Evolutionary conservation across 2,888 invertebrate genomes (phyloP).

Genomic region (Sphecodes monilicornis): DNA sequence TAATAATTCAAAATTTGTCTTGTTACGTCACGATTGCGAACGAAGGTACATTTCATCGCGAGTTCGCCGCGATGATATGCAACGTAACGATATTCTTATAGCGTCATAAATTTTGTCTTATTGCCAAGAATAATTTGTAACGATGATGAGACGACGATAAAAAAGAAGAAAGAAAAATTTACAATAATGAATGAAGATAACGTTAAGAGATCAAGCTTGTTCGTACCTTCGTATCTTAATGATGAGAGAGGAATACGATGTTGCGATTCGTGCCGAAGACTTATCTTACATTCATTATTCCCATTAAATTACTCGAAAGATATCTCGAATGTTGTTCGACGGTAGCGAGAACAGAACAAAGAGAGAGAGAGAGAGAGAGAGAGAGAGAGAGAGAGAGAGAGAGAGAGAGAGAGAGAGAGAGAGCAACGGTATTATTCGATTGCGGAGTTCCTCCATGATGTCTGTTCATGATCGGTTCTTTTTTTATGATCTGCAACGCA

Average conservation of each 20-base stretch:
- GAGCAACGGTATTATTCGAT: constrained; percentile 47
- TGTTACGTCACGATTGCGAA: constrained; percentile 70
- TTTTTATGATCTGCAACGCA: constrained; percentile 28
- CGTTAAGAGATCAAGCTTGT: constrained; percentile 65
- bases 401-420: constrained; percentile 16
- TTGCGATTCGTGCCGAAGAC: constrained; percentile 66
- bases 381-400: constrained; percentile 31
- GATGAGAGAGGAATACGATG: constrained; percentile 68
- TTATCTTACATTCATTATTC: constrained; percentile 78
- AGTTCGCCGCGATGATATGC: constrained; percentile 50
- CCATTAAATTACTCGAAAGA: constrained; percentile 46
- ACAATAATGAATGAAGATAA: constrained; percentile 77
- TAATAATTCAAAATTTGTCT: constrained; percentile 77
- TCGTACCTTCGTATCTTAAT: constrained; percentile 33
- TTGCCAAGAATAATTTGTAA: constrained; percentile 67
- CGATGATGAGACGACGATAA: constrained; percentile 32
- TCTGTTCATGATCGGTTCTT: constrained; percentile 6
- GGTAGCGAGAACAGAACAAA: constrained; percentile 9
- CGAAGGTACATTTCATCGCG: constrained; percentile 56
- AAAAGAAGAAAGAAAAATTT: constrained; percentile 29
- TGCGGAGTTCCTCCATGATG: constrained; percentile 20
- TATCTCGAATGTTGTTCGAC: constrained; percentile 32
- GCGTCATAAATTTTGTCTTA: constrained; percentile 76
- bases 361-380: constrained; percentile 30
- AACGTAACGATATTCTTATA: constrained; percentile 49